These are phyloP conservation scores for Cercocebus atys DNA, from an alignment of 2,113 vertebrate genomes.

Conservation along the genomic window DNA sequence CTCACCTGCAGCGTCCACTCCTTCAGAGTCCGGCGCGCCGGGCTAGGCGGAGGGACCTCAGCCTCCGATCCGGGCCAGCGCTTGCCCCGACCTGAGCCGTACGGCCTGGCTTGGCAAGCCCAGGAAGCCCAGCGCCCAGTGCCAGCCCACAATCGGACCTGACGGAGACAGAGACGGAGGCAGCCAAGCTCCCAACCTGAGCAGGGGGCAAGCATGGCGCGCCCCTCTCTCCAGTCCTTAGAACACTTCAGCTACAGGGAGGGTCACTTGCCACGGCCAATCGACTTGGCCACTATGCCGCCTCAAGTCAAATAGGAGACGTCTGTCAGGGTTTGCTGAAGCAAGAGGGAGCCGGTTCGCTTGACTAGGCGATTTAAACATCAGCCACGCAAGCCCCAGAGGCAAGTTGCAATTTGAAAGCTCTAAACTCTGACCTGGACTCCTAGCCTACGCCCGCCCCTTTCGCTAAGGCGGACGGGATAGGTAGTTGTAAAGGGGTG, in stretches of 20 bases:
- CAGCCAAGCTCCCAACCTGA: background rate
- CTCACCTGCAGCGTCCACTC: constrained; percentile 88
- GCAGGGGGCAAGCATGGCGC: constrained; percentile 44
- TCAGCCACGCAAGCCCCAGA: rapidly evolving
- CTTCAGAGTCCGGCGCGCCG: constrained; percentile 57
- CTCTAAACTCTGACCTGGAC: rapidly evolving
- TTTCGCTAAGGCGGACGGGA: constrained; percentile 67
- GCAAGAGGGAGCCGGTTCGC: background rate
- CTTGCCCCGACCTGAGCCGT: background rate
- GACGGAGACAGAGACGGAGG: background rate
- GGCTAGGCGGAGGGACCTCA: background rate
- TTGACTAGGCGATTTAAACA: rapidly evolving
- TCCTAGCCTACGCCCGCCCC: background rate
- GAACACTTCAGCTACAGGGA: no score
- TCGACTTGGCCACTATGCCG: background rate
- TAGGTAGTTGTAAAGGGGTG: background rate
- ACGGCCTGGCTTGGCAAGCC: background rate
- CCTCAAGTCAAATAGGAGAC: background rate
- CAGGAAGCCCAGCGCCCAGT: background rate
- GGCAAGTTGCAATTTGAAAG: background rate
- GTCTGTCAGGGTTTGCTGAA: background rate
- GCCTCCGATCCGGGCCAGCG: background rate
- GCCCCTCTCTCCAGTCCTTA: background rate
- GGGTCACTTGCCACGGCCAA: background rate
- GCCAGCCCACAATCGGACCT: background rate